Conservation (phyloP, 2,888 invertebrate genomes). For the Himalopsyche anomala region DNA sequence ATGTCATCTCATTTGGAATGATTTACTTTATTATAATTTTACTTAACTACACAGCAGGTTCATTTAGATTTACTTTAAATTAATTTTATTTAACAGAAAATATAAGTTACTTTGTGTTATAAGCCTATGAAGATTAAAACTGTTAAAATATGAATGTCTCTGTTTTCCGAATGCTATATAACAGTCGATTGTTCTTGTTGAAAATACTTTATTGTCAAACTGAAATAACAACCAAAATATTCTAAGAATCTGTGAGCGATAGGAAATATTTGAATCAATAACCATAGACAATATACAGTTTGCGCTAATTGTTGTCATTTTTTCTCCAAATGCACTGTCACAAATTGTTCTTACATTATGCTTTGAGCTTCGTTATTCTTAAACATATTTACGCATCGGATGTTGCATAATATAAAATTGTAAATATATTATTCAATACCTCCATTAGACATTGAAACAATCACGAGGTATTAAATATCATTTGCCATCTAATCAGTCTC, state of each 20-base stretch:
- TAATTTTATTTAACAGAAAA: background rate
- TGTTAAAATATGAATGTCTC: background rate
- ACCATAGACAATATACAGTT: background rate
- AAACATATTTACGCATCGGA: constrained; percentile 22
- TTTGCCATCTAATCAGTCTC: constrained; percentile 24
- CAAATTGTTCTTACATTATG: constrained; percentile 41
- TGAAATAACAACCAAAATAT: too few species aligned
- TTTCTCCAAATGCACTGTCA: constrained; percentile 55
- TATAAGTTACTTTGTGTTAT: background rate
- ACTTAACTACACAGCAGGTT: background rate
- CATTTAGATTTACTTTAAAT: background rate
- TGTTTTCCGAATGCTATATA: background rate
- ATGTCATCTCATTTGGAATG: too few species aligned
- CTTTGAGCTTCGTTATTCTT: constrained; percentile 35
- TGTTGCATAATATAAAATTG: constrained; percentile 7
- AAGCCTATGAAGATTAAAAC: background rate
- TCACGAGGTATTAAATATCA: constrained; percentile 30
- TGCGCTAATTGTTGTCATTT: constrained; percentile 52
- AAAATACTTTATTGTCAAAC: too few species aligned
- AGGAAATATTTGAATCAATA: background rate
- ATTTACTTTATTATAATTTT: background rate
- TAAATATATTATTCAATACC: constrained; percentile 22
- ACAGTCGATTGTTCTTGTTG: background rate
- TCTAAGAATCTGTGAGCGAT: too few species aligned
- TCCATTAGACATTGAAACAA: constrained; percentile 19